These are phyloP conservation scores for Porites lutea DNA, from an alignment of 64 coral and sea anemone genomes.

Conservation along the genomic window DNA sequence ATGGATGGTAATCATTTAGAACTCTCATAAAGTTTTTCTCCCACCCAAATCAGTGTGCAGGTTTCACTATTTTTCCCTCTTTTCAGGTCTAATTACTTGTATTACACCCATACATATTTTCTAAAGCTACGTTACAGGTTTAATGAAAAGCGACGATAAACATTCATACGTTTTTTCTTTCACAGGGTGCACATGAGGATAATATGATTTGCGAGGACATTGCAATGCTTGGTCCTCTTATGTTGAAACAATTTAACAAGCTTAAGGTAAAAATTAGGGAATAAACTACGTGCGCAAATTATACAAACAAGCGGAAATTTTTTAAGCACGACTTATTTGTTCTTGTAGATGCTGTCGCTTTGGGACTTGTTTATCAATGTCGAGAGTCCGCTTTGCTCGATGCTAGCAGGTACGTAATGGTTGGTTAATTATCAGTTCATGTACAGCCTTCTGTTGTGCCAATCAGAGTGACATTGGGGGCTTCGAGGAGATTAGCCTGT, in stretches of 20 bases:
- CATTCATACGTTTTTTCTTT: not conserved
- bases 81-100: too few relatives aligned
- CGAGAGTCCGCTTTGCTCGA: constrained; percentile 83
- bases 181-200: constrained; percentile 43
- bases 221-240: constrained; percentile 68
- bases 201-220: constrained; percentile 60
- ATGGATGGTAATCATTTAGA: too few relatives aligned
- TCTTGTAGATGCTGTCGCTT: constrained; percentile 58
- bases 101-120: too few relatives aligned
- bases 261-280: constrained; percentile 59
- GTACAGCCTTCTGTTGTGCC: too few relatives aligned
- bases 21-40: too few relatives aligned
- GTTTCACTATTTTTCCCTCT: too few relatives aligned
- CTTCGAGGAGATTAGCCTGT: too few relatives aligned
- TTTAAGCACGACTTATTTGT: not conserved
- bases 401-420: constrained; percentile 78
- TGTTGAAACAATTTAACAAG: constrained; percentile 48
- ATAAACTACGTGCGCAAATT: not conserved
- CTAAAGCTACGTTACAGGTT: too few relatives aligned
- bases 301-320: not conserved
- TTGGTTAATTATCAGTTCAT: not conserved
- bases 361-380: constrained; percentile 81
- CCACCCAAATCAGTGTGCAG: too few relatives aligned
- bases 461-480: too few relatives aligned
- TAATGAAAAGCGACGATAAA: too few relatives aligned